Evolutionary conservation across 30 jellyfish, hydroid and myxozoan species (phyloP), one percentile per base, ranked within the genome.

Genomic region (Phacellophora camtschatica): DNA sequence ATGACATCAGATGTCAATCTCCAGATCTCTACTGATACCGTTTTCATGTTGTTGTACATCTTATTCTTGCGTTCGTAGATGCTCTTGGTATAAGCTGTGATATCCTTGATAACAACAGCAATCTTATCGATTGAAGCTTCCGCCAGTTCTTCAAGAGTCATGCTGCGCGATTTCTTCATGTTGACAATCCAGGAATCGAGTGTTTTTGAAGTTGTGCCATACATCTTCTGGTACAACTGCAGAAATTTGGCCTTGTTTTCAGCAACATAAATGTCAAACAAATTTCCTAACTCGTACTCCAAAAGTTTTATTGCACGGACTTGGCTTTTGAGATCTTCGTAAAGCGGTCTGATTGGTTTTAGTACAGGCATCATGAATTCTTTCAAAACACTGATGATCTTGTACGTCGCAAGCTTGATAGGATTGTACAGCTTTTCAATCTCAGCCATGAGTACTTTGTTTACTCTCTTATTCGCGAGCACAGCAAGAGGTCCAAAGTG

Each of bases 401-500:
- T 67, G 20, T 15, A 54, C 4, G 78, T 61, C 57, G 41, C 2
- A 31, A 49, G 69, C 43, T 48, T 56, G 20, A 84, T n/a, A 50
- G 90, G 87, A 4, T 33, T 24, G 43, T 82, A 82, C 34, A 69
- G 30, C 33, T 54, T 46, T 29, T 18, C 25, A 71, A 65, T 41
- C 30, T 81, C 53, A 12, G 71, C 69, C 80, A 58, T 82, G 82
- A 82, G 13, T 16, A 23, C 41, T 6, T 16, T 36, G 30, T n/a
- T 30, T 41, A 64, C 39, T 16, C 48, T 59, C 55, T 71, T 73
- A 30, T 39, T 50, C 18, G 87, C 86, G 33, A 74, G 65, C 10
- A 25, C 50, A 35, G 66, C 77, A 32, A 94, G 35, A 7, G 99
- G 99, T 25, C 95, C 96, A 71, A 85, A 94, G 22, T 82, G 99